Percentiles rank a stretch among this genome's conserved stretches.
phyloP scores from a whole-genome alignment of 2,888 invertebrate species.

The Agrilus biguttatus region DNA sequence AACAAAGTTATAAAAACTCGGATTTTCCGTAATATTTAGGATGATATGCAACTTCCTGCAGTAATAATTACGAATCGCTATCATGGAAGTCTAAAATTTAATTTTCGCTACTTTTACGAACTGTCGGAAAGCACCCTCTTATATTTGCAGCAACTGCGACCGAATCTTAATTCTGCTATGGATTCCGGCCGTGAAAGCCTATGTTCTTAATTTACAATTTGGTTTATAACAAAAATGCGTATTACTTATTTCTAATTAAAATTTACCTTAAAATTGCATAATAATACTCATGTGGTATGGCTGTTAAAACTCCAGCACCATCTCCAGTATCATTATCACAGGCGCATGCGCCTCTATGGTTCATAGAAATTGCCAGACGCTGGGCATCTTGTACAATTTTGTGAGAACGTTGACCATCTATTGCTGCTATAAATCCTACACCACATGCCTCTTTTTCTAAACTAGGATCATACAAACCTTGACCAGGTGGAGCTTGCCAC shows the following conservation, averaged over 20 bases:
- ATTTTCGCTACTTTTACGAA: too few relatives aligned
- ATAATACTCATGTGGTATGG: slow-evolving; percentile 93
- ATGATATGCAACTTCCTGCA: too few relatives aligned
- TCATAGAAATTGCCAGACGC: slow-evolving; percentile 90
- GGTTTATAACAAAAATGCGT: slow-evolving; percentile 9
- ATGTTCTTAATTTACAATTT: not conserved
- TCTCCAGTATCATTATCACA: slow-evolving; percentile 99
- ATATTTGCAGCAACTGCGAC: too few relatives aligned
- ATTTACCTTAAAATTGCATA: slow-evolving; percentile 64
- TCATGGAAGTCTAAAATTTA: too few relatives aligned
- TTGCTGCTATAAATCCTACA: slow-evolving; percentile 97
- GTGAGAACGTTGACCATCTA: slow-evolving; percentile 87
- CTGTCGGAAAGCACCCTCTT: too few relatives aligned
- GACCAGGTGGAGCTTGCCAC: slow-evolving; percentile 73
- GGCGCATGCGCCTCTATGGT: slow-evolving; percentile 97
- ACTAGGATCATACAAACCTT: slow-evolving; percentile 92
- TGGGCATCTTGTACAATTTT: slow-evolving; percentile 96
- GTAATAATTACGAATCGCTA: too few relatives aligned
- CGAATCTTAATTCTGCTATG: too few relatives aligned
- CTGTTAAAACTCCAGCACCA: slow-evolving; percentile 93
- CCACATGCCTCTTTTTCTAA: slow-evolving; percentile 97
- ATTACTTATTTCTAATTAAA: not conserved
- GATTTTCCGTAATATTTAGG: too few relatives aligned
- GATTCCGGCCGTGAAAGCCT: too few relatives aligned
- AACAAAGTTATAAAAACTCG: too few relatives aligned